A percentile compares a stretch with the other conserved stretches of the same genome.
Evolutionary conservation across 37 sponge, comb jelly and placozoan genomes (phyloP).

Genomic region (Theonella swinhoei): DNA sequence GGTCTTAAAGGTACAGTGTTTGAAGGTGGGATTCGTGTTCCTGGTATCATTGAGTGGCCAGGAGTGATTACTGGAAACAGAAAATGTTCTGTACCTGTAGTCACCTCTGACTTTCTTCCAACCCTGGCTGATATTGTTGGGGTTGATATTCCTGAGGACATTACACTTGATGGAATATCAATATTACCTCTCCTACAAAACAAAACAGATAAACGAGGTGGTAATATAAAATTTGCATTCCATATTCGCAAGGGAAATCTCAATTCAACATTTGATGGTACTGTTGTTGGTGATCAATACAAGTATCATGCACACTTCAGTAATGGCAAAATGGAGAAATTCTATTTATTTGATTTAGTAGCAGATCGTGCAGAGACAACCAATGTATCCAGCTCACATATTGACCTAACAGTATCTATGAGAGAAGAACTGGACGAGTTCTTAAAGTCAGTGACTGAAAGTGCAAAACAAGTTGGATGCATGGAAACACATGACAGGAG

Average conservation of each 20-base stretch:
- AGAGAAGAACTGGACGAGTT: conserved; percentile 17
- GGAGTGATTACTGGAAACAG: conserved; percentile 33
- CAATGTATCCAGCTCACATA: neutral
- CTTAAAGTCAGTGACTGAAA: conserved; percentile 22
- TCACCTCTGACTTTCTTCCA: conserved; percentile 60
- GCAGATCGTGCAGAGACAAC: neutral
- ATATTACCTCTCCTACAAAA: conserved; percentile 17
- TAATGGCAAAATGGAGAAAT: neutral
- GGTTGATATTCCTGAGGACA: neutral
- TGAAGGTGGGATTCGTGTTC: conserved; percentile 78
- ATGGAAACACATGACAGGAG: neutral
- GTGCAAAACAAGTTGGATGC: conserved; percentile 16
- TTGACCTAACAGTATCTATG: neutral
- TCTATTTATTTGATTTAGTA: conserved; percentile 16
- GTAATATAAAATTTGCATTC: conserved; percentile 34
- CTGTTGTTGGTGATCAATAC: conserved; percentile 13
- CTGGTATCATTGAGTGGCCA: conserved; percentile 75
- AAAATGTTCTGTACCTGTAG: conserved; percentile 28
- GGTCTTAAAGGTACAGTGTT: conserved; percentile 59
- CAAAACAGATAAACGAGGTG: neutral
- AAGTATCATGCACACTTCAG: conserved; percentile 36
- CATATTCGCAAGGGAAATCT: conserved; percentile 42
- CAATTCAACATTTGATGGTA: conserved; percentile 10
- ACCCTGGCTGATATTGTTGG: conserved; percentile 50
- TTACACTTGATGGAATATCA: conserved; percentile 37